Conservation (phyloP, 2,797 vertebrate genomes). For the Euphonia xanthogaster region DNA sequence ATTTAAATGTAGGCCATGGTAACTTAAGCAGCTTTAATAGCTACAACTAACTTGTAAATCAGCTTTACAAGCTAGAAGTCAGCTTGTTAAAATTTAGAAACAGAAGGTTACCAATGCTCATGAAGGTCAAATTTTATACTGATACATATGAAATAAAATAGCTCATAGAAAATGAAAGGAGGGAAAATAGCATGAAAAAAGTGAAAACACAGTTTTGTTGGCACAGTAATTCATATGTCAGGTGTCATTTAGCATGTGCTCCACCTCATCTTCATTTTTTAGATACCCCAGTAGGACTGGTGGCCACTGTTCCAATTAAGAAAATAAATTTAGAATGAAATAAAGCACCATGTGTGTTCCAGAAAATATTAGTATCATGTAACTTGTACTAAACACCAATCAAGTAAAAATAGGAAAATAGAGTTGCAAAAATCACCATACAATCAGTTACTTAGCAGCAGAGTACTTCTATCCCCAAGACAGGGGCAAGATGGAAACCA, state of each 20-base stretch:
- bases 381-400: neutral
- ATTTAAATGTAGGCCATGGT: neutral
- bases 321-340: neutral
- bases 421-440: neutral
- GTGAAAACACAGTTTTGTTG: neutral
- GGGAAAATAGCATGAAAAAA: neutral
- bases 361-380: neutral
- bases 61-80: neutral
- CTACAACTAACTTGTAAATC: neutral
- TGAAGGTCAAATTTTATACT: neutral
- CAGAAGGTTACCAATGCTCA: neutral
- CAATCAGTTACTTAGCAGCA: neutral
- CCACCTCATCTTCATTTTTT: neutral
- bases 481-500: neutral
- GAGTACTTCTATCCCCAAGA: neutral
- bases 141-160: neutral
- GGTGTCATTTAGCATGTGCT: neutral
- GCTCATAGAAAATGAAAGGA: neutral
- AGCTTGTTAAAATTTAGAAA: neutral
- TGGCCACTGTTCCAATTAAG: neutral
- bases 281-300: neutral
- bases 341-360: fast-evolving
- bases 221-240: neutral
- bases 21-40: neutral
- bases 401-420: neutral